Base-by-base conservation (phyloP, 2,113 vertebrate species). In the Sylvilagus bachmani region DNA sequence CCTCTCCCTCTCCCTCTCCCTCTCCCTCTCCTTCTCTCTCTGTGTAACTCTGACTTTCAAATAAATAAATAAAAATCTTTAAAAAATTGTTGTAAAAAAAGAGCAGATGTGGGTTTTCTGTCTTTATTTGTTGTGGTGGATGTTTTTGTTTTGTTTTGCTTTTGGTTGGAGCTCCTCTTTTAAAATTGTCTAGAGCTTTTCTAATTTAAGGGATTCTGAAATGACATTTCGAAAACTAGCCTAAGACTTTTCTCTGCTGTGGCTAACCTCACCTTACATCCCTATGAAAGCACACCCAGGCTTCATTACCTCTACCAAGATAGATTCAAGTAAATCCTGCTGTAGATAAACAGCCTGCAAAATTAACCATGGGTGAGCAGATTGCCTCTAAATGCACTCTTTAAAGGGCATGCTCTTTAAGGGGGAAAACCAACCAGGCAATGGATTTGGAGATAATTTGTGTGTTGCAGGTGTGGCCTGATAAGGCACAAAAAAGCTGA, bases 341-440 rank as follows among this genome's bases (percentile, higher is more conserved):
- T 87, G 86, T 89, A 97, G 97, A 97, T 96, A 97, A 97, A 97
- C 93, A 97, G 93, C 89, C 92, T 61, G 74, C 93, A 96, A 92
- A 97, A 97, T 97, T 97, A 97, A 96, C 95, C 96, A 93, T 93
- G 75, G 91, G 75, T 94, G 89, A 96, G 61, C 94, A 92, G 78
- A 67, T 92, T 84, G 89, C 88, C 82, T 95, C 83, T 94, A 90
- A 94, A 88, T 66, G 53, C 61, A 64, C 33, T 89, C 92, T 93
- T 70, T 92, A 97, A 97, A 97, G 96, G 93, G 93, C 97, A 94
- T 85, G 96, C 79, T 96, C 95, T 97, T 97, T 97, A 95, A 95
- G 92, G 77, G 93, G 86, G 82, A 94, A 97, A 94, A 78, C 55
- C 90, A 97, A 71, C 75, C 61, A 82, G 55, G n/a, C 31, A 93